Percentiles rank a stretch among this genome's conserved stretches.
phyloP scores from a whole-genome alignment of 2,888 invertebrate genomes.

The Neoascia interrupta region DNA sequence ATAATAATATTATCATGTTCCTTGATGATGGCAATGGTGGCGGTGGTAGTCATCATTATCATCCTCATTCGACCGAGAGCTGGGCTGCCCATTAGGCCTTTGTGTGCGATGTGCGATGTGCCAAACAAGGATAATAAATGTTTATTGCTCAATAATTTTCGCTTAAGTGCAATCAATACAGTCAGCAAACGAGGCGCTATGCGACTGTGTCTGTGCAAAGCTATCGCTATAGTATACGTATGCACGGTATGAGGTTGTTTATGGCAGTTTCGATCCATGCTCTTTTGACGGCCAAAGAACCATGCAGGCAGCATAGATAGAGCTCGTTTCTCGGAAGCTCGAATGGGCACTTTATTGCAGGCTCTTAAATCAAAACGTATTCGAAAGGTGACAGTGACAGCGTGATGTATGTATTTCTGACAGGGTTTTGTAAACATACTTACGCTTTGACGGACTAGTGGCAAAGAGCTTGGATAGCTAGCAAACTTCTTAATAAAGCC shows the following conservation, averaged over 20 bases:
- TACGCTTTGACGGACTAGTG: no score
- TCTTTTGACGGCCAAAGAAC: slow-evolving; percentile 11
- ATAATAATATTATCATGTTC: slow-evolving; percentile 59
- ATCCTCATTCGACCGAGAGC: no score
- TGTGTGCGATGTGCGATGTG: slow-evolving; percentile 39
- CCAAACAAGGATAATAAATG: slow-evolving; percentile 63
- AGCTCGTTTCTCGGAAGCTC: slow-evolving; percentile 56
- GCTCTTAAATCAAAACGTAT: slow-evolving; percentile 29
- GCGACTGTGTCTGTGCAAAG: slow-evolving; percentile 12
- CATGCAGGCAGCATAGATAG: slow-evolving; percentile 2
- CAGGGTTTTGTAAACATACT: no score
- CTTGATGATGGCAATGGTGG: slow-evolving; percentile 2
- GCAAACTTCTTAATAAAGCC: no score
- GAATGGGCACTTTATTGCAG: slow-evolving; percentile 40
- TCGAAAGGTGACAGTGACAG: slow-evolving; percentile 12
- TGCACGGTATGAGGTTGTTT: slow-evolving; percentile 26
- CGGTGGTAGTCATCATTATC: slow-evolving; percentile 34
- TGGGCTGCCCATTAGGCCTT: no score
- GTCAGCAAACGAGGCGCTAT: slow-evolving; percentile 32
- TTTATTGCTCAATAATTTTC: slow-evolving; percentile 66
- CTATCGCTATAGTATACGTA: slow-evolving; percentile 37
- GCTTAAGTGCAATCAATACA: slow-evolving; percentile 66
- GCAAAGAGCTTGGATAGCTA: no score
- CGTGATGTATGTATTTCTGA: neutral
- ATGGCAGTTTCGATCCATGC: slow-evolving; percentile 42